Conservation (phyloP, 2,888 invertebrate genomes). For the Lithophane ornitopus region DNA sequence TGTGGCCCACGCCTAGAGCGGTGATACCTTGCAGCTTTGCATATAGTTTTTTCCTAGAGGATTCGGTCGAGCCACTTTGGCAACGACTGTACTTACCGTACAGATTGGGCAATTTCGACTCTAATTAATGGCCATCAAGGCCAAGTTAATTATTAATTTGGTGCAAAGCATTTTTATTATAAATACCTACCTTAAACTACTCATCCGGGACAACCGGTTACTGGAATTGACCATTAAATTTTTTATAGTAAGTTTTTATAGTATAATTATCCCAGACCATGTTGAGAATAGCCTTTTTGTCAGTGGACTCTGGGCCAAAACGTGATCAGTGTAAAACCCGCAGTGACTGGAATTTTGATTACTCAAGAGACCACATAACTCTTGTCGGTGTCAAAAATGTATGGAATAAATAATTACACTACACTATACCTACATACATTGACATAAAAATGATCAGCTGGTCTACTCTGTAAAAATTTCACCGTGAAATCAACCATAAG, state of each 20-base stretch:
- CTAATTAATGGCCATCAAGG: slow-evolving; percentile 35
- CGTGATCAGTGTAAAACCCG: slow-evolving; percentile 18
- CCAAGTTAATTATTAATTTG: slow-evolving; percentile 8
- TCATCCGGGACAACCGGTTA: neutral
- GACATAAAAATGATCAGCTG: neutral
- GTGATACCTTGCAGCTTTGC: neutral
- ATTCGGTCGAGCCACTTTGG: neutral
- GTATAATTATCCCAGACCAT: neutral
- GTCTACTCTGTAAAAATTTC: too few species aligned
- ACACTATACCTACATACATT: neutral
- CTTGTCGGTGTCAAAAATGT: slow-evolving; percentile 30
- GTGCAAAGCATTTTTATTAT: slow-evolving; percentile 8
- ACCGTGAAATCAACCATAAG: too few species aligned
- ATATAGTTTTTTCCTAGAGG: neutral
- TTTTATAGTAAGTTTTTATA: too few species aligned
- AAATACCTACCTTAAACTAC: neutral
- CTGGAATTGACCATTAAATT: neutral
- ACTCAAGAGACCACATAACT: slow-evolving; percentile 36
- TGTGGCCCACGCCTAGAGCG: neutral
- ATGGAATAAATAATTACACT: slow-evolving; percentile 32
- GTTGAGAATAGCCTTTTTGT: neutral
- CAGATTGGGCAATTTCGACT: slow-evolving; percentile 4
- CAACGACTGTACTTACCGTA: neutral
- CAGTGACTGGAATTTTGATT: slow-evolving; percentile 21
- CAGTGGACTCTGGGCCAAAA: neutral